These are phyloP conservation scores for Beris morrisii DNA, from an alignment of 2,888 invertebrate genomes.

Conservation along the genomic window DNA sequence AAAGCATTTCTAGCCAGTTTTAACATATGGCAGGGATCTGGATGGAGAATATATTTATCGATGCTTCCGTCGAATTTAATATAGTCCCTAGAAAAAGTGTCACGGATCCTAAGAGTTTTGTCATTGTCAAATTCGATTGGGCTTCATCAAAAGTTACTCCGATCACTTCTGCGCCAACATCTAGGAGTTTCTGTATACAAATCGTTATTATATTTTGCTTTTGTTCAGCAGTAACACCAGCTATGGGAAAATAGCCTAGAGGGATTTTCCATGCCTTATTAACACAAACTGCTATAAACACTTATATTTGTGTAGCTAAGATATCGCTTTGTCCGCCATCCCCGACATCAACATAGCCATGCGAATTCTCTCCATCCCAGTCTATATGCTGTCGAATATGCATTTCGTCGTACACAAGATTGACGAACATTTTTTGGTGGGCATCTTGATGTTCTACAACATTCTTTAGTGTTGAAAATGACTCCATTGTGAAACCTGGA, in stretches of 20 bases:
- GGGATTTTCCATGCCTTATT: constrained; percentile 27
- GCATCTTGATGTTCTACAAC: no score
- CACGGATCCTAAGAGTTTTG: neutral
- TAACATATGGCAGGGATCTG: constrained; percentile 21
- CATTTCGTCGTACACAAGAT: constrained; percentile 23
- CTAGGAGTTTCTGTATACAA: neutral
- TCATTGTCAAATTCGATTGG: neutral
- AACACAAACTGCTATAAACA: constrained; percentile 21
- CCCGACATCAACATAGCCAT: no score
- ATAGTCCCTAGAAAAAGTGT: neutral
- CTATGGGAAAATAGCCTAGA: constrained; percentile 7
- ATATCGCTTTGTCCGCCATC: no score
- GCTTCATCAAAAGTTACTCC: constrained; percentile 17
- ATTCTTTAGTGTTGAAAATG: no score
- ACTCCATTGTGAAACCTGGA: no score
- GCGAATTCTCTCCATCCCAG: constrained; percentile 6
- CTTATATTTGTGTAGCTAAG: no score
- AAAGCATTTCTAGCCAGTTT: constrained; percentile 25
- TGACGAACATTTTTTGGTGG: constrained; percentile 15
- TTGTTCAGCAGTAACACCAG: neutral
- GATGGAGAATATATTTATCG: neutral
- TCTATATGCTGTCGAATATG: constrained; percentile 21
- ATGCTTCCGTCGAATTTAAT: neutral
- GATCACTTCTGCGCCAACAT: constrained; percentile 3
- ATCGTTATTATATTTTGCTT: neutral